Conservation (phyloP, 2,888 invertebrate species). For the Drosophila melanosoma region DNA sequence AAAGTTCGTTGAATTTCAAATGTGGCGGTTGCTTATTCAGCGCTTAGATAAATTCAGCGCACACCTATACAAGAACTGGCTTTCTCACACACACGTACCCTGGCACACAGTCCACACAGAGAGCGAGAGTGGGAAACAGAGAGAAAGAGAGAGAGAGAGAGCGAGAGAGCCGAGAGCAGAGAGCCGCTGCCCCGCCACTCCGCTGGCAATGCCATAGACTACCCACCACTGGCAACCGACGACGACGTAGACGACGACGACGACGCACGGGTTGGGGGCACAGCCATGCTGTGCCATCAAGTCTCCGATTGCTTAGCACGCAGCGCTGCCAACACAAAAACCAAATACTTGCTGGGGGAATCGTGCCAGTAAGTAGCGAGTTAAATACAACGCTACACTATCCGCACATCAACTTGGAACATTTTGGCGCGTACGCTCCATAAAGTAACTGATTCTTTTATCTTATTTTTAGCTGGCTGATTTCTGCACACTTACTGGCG, state of each 20-base stretch:
- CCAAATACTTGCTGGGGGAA: constrained; percentile 70
- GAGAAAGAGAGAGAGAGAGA: background rate
- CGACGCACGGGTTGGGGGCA: constrained; percentile 66
- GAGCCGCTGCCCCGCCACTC: constrained; percentile 30
- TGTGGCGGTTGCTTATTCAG: constrained; percentile 55
- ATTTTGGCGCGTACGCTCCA: constrained; percentile 83
- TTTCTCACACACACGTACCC: constrained; percentile 23
- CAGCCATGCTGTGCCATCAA: constrained; percentile 71
- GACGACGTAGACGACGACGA: constrained; percentile 42
- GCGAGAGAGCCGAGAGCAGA: constrained; percentile 18
- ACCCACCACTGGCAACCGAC: constrained; percentile 69
- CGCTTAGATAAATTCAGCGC: constrained; percentile 65
- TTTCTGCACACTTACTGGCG: constrained; percentile 73
- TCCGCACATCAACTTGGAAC: constrained; percentile 57
- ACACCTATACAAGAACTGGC: constrained; percentile 11
- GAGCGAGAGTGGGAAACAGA: constrained; percentile 18
- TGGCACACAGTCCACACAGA: background rate
- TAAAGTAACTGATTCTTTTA: constrained; percentile 80
- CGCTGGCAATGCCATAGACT: constrained; percentile 49
- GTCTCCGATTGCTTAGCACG: constrained; percentile 51
- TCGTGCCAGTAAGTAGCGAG: constrained; percentile 66
- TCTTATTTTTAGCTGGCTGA: constrained; percentile 53
- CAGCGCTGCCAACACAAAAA: constrained; percentile 47
- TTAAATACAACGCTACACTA: constrained; percentile 42
- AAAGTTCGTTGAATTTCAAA: constrained; percentile 68